Evolutionary conservation across 2,797 vertebrate genomes (phyloP).

Genomic region (Gadopsis marmoratus): DNA sequence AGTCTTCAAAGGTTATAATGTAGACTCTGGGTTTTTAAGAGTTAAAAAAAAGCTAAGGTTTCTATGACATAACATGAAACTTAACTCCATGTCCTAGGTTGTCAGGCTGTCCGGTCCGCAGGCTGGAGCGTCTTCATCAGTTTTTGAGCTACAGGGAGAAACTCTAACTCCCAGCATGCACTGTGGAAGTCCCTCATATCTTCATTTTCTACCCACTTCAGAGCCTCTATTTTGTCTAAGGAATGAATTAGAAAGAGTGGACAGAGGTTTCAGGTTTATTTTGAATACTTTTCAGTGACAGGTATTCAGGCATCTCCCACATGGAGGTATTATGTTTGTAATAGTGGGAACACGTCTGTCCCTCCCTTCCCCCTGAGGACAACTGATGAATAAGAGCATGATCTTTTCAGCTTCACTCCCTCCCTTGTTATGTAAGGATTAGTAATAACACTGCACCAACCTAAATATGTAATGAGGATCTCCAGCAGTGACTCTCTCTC

Average conservation of each 20-base stretch:
- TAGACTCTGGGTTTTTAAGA: background rate
- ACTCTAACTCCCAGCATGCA: slow-evolving; percentile 92
- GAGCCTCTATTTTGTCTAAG: slow-evolving; percentile 86
- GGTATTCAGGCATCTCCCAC: slow-evolving; percentile 1
- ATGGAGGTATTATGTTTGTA: slow-evolving; percentile 12
- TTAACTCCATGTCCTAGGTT: background rate
- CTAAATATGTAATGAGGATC: slow-evolving; percentile 85
- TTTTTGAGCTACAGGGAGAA: slow-evolving; percentile 91
- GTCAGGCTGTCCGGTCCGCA: slow-evolving; percentile 29
- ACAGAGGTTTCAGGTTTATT: slow-evolving; percentile 10
- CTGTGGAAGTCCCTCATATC: slow-evolving; percentile 85
- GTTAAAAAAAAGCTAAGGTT: background rate
- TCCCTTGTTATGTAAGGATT: slow-evolving; percentile 50
- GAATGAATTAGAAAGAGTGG: background rate
- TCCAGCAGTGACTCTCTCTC: slow-evolving; percentile 78
- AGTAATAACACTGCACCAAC: slow-evolving; percentile 78
- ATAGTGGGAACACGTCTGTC: background rate
- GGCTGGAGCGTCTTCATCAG: slow-evolving; percentile 85
- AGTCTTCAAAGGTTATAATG: background rate
- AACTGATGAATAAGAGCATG: slow-evolving; percentile 36
- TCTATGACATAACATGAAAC: slow-evolving; percentile 3
- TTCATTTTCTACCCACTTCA: slow-evolving; percentile 82
- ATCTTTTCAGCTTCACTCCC: slow-evolving; percentile 24
- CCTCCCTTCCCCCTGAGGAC: slow-evolving; percentile 18
- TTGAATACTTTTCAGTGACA: slow-evolving; percentile 12